Percentiles rank a stretch among this genome's conserved stretches.
Evolutionary conservation across 2,888 invertebrate genomes (phyloP).

Genomic region (Platypus cylindrus): DNA sequence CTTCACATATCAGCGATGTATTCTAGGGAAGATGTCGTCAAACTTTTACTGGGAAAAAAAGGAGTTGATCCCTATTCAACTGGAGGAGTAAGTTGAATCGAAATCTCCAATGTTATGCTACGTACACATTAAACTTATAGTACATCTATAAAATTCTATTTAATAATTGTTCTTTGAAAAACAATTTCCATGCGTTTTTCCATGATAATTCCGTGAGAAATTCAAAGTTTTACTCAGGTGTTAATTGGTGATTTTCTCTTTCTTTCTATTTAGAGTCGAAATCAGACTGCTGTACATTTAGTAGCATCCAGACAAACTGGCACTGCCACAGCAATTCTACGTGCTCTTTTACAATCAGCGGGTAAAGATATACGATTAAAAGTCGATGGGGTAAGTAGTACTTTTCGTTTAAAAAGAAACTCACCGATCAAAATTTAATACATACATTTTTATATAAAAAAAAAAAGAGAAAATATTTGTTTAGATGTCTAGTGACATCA

Average conservation of each 20-base stretch:
- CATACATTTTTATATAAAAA: no score
- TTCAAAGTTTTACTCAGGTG: no score
- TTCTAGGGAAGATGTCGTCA: conserved; percentile 89
- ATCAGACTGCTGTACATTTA: conserved; percentile 90
- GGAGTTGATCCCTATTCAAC: conserved; percentile 85
- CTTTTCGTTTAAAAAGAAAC: not conserved
- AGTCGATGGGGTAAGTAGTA: conserved; percentile 70
- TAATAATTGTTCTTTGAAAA: no score
- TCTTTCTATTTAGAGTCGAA: conserved; percentile 64
- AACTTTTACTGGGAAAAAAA: conserved; percentile 72
- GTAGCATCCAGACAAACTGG: conserved; percentile 89
- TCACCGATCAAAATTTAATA: no score
- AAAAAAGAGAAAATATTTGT: no score
- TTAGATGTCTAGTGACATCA: no score
- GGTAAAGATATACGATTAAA: conserved; percentile 81
- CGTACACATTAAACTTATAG: no score
- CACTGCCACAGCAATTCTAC: conserved; percentile 80
- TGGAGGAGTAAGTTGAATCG: conserved; percentile 74
- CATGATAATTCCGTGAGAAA: no score
- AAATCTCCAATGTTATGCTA: no score
- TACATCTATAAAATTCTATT: no score
- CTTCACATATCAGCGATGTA: conserved; percentile 91
- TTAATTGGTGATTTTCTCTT: no score
- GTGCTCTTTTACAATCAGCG: conserved; percentile 75
- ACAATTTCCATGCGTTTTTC: no score